A percentile compares a stretch with the other conserved stretches of the same genome.
Evolutionary conservation across 1,140 invertebrate genomes (phyloP).

Genomic region (Diploscapter pachys): DNA sequence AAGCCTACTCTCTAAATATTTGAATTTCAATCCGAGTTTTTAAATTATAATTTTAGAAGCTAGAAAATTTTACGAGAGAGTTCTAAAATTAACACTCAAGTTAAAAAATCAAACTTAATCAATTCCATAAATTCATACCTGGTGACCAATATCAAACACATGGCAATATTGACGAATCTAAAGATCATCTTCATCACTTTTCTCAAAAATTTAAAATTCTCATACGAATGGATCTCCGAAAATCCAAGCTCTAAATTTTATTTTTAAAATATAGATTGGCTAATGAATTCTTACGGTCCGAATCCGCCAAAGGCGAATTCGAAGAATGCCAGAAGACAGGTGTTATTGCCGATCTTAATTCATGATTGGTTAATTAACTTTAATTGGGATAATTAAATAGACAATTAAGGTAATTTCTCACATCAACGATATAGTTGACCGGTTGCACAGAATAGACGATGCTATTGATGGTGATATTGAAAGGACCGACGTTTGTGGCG

Average conservation of each 20-base stretch:
- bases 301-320: conserved; percentile 31
- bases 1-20: too few species aligned
- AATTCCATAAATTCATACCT: too few species aligned
- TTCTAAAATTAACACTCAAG: too few species aligned
- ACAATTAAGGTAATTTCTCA: neutral
- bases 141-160: too few species aligned
- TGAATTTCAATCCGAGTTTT: too few species aligned
- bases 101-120: too few species aligned
- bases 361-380: neutral
- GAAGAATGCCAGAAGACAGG: conserved; percentile 30
- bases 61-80: too few species aligned
- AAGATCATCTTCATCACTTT: too few species aligned
- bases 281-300: conserved; percentile 15
- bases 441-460: neutral
- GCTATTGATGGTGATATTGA: conserved; percentile 31
- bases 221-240: conserved; percentile 43
- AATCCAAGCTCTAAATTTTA: conserved; percentile 21
- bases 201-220: conserved; percentile 10
- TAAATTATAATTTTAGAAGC: too few species aligned
- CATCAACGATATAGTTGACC: too few species aligned
- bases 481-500: conserved; percentile 15
- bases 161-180: too few species aligned
- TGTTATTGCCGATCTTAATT: conserved; percentile 11
- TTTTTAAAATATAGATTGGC: too few species aligned
- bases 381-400: neutral